phyloP scores from a whole-genome alignment of 92 coral and sea anemone genomes.

The Epizoanthus stellaris region DNA sequence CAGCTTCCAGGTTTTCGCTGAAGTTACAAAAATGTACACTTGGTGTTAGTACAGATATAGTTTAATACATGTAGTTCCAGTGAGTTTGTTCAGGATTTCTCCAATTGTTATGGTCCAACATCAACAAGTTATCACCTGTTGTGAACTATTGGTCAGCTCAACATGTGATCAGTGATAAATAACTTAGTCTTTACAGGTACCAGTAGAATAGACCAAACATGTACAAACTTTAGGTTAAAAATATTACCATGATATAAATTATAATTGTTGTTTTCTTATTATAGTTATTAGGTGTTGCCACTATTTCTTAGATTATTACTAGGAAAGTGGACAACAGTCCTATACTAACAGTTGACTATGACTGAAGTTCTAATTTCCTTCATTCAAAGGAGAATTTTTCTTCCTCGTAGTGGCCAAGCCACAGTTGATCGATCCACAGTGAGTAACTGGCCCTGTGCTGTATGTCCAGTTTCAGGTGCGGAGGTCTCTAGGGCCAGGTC shows the following conservation, averaged over 20 bases:
- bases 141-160: background rate
- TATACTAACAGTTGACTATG: slow-evolving; percentile 5
- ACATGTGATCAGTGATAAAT: slow-evolving; percentile 1
- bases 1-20: too few relatives aligned
- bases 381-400: slow-evolving; percentile 57
- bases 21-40: too few relatives aligned
- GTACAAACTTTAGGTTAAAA: background rate
- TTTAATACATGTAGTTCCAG: too few relatives aligned
- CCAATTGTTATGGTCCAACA: background rate
- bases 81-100: too few relatives aligned
- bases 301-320: background rate
- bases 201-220: background rate
- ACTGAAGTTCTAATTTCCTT: slow-evolving; percentile 49
- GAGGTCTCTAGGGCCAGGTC: slow-evolving; percentile 79
- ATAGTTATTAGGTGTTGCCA: background rate
- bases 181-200: background rate
- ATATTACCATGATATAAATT: background rate
- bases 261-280: background rate
- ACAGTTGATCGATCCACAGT: background rate
- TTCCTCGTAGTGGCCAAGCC: slow-evolving; percentile 8
- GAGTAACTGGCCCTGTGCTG: background rate
- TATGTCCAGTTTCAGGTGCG: slow-evolving; percentile 50
- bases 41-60: too few relatives aligned
- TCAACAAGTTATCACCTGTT: background rate
- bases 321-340: too few relatives aligned